Evolutionary conservation across 2,113 vertebrate genomes (phyloP).

Genomic region (Sminthopsis crassicaudata): DNA sequence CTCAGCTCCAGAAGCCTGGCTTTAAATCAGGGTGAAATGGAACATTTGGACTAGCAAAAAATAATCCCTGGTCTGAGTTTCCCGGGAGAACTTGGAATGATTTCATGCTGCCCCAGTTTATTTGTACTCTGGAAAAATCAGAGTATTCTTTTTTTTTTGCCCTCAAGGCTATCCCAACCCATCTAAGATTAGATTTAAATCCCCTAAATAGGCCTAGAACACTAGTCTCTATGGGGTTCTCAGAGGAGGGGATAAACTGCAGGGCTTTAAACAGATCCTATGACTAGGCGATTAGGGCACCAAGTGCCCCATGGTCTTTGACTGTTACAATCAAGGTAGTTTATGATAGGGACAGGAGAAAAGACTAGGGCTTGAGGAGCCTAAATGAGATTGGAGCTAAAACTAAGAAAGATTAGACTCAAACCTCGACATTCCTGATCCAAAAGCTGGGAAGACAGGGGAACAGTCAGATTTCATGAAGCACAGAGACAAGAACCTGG

Average conservation of each 20-base stretch:
- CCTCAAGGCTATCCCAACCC: background rate
- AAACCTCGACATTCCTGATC: background rate
- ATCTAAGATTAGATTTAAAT: background rate
- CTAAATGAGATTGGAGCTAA: background rate
- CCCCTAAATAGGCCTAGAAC: background rate
- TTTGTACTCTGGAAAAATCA: background rate
- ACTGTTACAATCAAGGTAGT: background rate
- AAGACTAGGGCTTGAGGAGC: background rate
- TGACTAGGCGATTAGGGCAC: background rate
- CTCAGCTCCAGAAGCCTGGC: background rate
- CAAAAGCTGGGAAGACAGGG: background rate
- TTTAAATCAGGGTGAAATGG: background rate
- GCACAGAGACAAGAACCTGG: background rate
- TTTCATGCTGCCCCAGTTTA: background rate
- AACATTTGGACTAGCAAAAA: background rate
- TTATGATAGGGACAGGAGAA: background rate
- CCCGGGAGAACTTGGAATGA: background rate
- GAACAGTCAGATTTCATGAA: background rate
- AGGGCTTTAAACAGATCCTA: background rate
- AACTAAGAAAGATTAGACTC: background rate
- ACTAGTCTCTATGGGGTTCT: background rate
- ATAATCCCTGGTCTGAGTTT: background rate
- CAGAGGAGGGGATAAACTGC: background rate
- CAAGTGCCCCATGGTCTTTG: background rate
- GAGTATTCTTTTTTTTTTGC: background rate